Evolutionary conservation across 2,888 invertebrate species (phyloP).

Genomic region (Cataglyphis rosenhaueri): DNA sequence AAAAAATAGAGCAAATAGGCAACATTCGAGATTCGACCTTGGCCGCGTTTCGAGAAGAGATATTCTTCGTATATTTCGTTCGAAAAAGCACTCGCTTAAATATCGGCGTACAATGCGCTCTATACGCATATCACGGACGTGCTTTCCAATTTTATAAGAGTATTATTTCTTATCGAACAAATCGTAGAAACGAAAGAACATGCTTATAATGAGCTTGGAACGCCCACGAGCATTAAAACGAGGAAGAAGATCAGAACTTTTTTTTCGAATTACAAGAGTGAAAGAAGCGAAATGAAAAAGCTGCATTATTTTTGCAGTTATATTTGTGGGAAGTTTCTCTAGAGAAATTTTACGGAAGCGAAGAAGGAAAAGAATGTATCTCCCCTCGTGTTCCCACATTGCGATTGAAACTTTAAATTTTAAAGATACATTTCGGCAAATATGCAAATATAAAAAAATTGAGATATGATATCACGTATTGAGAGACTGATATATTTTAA

Average conservation of each 20-base stretch:
- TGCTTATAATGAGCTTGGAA: background rate
- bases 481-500: background rate
- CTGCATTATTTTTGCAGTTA: slow-evolving; percentile 9
- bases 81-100: background rate
- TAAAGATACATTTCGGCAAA: background rate
- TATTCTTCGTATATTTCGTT: slow-evolving; percentile 26
- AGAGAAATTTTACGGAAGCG: slow-evolving; percentile 9
- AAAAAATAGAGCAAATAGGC: slow-evolving; percentile 4
- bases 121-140: background rate
- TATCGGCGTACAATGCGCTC: slow-evolving; percentile 10
- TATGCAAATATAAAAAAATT: background rate
- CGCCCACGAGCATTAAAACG: background rate
- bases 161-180: background rate
- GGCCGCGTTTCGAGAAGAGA: slow-evolving; percentile 37
- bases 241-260: background rate
- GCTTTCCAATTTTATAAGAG: background rate
- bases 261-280: background rate
- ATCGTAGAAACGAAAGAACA: background rate
- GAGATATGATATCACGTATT: background rate
- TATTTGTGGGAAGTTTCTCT: background rate
- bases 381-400: background rate
- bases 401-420: slow-evolving; percentile 27
- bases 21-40: slow-evolving; percentile 34
- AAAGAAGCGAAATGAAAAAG: background rate
- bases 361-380: background rate